A percentile compares a stretch with the other conserved stretches of the same genome.
Evolutionary conservation across 1,140 invertebrate genomes (phyloP).

Genomic region (Liolophura sinensis): DNA sequence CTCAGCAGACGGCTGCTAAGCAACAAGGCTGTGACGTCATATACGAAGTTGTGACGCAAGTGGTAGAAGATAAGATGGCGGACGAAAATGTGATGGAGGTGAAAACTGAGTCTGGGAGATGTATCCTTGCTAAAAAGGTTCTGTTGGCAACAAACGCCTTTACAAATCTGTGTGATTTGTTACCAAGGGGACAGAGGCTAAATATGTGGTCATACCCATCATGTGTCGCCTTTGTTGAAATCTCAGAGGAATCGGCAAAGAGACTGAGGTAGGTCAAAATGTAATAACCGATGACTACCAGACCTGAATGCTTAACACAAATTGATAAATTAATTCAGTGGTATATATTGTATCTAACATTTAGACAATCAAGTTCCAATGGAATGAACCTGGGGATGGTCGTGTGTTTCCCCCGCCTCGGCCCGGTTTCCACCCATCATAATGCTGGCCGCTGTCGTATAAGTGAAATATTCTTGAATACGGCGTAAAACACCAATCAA

Average conservation of each 20-base stretch:
- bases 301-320: too few species aligned
- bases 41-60: slow-evolving; percentile 11
- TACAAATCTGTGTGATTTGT: slow-evolving; percentile 22
- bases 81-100: slow-evolving; percentile 19
- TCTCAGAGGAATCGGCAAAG: slow-evolving; percentile 11
- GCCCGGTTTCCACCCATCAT: too few species aligned
- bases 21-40: slow-evolving; percentile 21
- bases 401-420: too few species aligned
- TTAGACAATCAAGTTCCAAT: too few species aligned
- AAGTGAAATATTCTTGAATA: too few species aligned
- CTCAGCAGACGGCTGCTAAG: slow-evolving; percentile 15
- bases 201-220: slow-evolving; percentile 9
- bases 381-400: too few species aligned
- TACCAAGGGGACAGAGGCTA: slow-evolving; percentile 6
- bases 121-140: slow-evolving; percentile 13
- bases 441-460: too few species aligned
- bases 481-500: too few species aligned
- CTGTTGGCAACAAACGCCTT: slow-evolving; percentile 33
- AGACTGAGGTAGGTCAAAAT: slow-evolving; percentile 16
- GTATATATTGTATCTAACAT: too few species aligned
- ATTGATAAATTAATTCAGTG: too few species aligned
- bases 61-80: slow-evolving; percentile 3
- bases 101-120: slow-evolving; percentile 10
- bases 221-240: slow-evolving; percentile 24
- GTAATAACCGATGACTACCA: neutral